Evolutionary conservation across 2,888 invertebrate genomes (phyloP), one percentile per base, ranked within the genome.

Genomic region (Acrocyrtus sp.): DNA sequence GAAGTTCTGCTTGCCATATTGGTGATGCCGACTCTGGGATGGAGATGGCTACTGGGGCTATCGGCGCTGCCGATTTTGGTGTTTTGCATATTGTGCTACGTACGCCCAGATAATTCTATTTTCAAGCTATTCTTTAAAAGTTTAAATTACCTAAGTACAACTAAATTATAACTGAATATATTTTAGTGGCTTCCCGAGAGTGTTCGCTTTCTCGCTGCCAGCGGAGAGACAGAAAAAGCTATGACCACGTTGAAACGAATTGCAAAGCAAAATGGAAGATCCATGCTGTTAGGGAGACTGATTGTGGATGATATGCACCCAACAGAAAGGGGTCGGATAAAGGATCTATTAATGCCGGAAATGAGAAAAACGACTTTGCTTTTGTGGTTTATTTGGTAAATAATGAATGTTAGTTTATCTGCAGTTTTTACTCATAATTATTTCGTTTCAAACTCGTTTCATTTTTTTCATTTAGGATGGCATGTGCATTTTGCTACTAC

Each of bases 401-500:
- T 80, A 5, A 4, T 60, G n/a, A n/a, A n/a, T n/a, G n/a, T n/a
- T n/a, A n/a, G n/a, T n/a, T n/a, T n/a, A n/a, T n/a, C 10, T 53
- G 8, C 10, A 48, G 6, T 53, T 21, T 53, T 22, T 10, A n/a
- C n/a, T n/a, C n/a, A n/a, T n/a, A n/a, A n/a, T n/a, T n/a, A n/a
- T n/a, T n/a, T 12, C 39, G 12, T 10, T 34, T 34, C 39, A 6
- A 34, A 34, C 6, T 34, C 8, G 6, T 34, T 34, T 34, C 17
- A n/a, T 54, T 29, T 3, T 43, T 24, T n/a, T n/a, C 53, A 79
- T 82, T 10, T 80, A 94, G 94, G 94, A 91, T 94, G 89, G 89
- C 93, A 0, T 95, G 95, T 84, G 95, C 96, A 0, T 96, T 97
- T 86, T 94, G 95, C 83, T 97, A 97, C 85, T 97, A 97, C 83